These are phyloP conservation scores for Acomys russatus DNA, from an alignment of 2,797 vertebrate genomes.

Conservation along the genomic window DNA sequence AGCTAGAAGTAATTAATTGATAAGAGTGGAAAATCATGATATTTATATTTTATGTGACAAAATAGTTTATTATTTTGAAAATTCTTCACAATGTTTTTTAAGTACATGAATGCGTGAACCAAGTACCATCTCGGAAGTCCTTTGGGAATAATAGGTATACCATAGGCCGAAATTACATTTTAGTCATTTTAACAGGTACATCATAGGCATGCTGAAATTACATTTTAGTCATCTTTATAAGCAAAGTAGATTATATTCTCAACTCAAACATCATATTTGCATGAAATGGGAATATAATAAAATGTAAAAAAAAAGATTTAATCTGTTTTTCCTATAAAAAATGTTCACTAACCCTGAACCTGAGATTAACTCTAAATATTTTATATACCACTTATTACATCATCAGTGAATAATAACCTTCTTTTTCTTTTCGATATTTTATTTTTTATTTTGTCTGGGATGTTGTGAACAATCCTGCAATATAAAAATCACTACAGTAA, in stretches of 20 bases:
- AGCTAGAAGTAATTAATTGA: not conserved
- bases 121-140: not conserved
- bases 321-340: not conserved
- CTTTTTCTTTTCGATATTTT: too few species aligned
- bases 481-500: too few species aligned
- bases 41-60: not conserved
- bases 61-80: not conserved
- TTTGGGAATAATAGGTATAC: not conserved
- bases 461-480: too few species aligned
- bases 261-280: not conserved
- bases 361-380: too few species aligned
- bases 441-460: too few species aligned
- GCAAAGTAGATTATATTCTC: constrained; percentile 1
- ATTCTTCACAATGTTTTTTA: constrained; percentile 9
- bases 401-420: too few species aligned
- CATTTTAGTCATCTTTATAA: not conserved
- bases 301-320: not conserved
- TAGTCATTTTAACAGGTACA: not conserved
- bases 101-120: not conserved
- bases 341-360: not conserved
- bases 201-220: not conserved
- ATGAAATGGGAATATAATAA: constrained; percentile 24
- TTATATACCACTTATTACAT: too few species aligned
- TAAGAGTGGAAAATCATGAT: not conserved
- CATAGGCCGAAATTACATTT: not conserved